Conservation (phyloP, 2,797 vertebrate genomes). For the Coluber constrictor region DNA sequence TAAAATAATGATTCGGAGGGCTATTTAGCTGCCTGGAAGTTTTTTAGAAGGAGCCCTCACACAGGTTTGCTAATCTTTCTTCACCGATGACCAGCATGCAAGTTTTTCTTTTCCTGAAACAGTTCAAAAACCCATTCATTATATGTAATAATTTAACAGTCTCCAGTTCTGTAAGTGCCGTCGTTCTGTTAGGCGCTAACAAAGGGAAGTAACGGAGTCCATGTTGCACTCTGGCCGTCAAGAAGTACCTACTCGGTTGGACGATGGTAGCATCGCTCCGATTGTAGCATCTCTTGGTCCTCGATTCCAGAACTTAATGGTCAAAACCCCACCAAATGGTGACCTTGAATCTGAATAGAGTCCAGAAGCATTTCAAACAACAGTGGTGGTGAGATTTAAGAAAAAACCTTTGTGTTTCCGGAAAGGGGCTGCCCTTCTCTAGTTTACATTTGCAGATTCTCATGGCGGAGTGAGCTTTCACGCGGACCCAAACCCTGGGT, state of each 20-base stretch:
- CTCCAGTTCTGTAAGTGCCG: not conserved
- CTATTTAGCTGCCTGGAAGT: conserved; percentile 14
- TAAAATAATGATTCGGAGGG: conserved; percentile 35
- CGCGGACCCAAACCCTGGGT: not conserved
- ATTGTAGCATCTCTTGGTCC: not conserved
- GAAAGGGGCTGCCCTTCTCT: not conserved
- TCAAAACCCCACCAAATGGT: conserved; percentile 7
- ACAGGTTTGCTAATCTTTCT: conserved; percentile 18
- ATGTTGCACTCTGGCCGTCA: conserved; percentile 38
- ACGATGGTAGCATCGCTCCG: not conserved
- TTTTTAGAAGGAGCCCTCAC: conserved; percentile 32
- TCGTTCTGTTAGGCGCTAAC: not conserved
- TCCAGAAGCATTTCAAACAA: conserved; percentile 10
- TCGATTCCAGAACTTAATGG: conserved; percentile 12
- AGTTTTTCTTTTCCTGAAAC: conserved; percentile 16
- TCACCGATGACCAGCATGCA: not conserved
- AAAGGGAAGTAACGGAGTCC: not conserved
- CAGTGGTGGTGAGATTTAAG: not conserved
- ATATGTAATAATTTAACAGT: conserved; percentile 15
- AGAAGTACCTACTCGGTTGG: not conserved
- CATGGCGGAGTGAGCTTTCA: not conserved
- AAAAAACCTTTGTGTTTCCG: not conserved
- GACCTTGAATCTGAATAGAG: not conserved
- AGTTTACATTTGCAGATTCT: not conserved
- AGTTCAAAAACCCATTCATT: not conserved